phyloP scores from a whole-genome alignment of 1,140 invertebrate species.

The Drosophila hydei region DNA sequence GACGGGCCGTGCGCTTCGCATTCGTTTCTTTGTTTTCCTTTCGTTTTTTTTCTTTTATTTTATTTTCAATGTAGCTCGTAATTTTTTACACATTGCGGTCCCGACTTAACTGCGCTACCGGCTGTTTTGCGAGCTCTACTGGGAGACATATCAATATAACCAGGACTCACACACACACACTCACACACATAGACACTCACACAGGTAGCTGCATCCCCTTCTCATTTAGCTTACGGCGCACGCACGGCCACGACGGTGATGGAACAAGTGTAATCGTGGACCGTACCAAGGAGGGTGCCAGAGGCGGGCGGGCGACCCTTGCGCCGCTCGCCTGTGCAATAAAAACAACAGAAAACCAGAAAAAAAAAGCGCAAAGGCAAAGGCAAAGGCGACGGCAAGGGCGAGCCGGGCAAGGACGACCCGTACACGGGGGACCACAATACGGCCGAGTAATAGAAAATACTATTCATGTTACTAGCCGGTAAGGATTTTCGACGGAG shows the following conservation, averaged over 20 bases:
- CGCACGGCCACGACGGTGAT: slow-evolving; percentile 3
- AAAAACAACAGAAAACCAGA: slow-evolving; percentile 56
- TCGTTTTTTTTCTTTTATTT: slow-evolving; percentile 32
- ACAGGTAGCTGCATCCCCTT: not conserved
- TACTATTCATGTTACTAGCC: slow-evolving; percentile 56
- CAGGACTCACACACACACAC: slow-evolving; percentile 27
- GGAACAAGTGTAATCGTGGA: slow-evolving; percentile 66
- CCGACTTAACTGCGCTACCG: slow-evolving; percentile 70
- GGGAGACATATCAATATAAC: slow-evolving; percentile 81
- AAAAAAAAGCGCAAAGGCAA: slow-evolving; percentile 55
- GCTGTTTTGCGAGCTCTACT: slow-evolving; percentile 71
- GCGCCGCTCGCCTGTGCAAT: slow-evolving; percentile 50
- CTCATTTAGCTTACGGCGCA: slow-evolving; percentile 16
- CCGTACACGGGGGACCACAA: slow-evolving; percentile 58
- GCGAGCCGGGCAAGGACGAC: slow-evolving; percentile 34
- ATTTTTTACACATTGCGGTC: slow-evolving; percentile 82
- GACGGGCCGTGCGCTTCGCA: not conserved
- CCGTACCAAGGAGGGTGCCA: slow-evolving; percentile 5
- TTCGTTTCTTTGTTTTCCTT: slow-evolving; percentile 16
- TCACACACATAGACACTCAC: slow-evolving; percentile 9
- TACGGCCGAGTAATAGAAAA: slow-evolving; percentile 70
- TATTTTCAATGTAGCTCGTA: slow-evolving; percentile 68
- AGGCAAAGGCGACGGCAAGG: slow-evolving; percentile 47
- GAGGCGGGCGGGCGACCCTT: slow-evolving; percentile 22
- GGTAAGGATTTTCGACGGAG: slow-evolving; percentile 46